phyloP scores from a whole-genome alignment of 1,140 invertebrate genomes.

The Polyergus mexicanus region DNA sequence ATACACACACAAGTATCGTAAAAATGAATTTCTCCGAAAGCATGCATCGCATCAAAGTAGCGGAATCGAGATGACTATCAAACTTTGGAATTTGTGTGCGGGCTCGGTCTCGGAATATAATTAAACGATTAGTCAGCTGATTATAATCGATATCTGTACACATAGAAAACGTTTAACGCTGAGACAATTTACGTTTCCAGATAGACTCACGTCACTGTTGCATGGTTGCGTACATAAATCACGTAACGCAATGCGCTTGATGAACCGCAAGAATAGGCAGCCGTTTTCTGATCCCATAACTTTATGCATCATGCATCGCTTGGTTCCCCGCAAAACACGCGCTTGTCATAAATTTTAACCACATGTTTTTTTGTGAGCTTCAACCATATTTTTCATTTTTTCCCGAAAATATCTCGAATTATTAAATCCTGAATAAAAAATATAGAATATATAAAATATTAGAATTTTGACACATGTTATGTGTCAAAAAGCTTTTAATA shows the following conservation, averaged over 20 bases:
- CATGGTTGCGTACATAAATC: slow-evolving; percentile 49
- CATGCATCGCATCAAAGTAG: neutral
- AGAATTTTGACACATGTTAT: neutral
- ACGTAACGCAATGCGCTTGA: slow-evolving; percentile 46
- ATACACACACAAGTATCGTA: neutral
- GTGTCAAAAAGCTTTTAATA: neutral
- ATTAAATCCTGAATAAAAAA: neutral
- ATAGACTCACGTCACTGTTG: slow-evolving; percentile 44
- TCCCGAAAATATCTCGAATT: neutral
- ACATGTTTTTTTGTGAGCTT: neutral
- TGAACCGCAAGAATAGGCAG: slow-evolving; percentile 42
- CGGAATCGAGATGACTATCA: slow-evolving; percentile 35
- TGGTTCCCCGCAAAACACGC: neutral
- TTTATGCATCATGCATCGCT: slow-evolving; percentile 46
- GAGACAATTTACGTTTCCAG: slow-evolving; percentile 32
- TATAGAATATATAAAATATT: neutral
- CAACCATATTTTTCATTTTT: neutral
- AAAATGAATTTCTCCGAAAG: slow-evolving; percentile 15
- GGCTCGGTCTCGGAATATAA: slow-evolving; percentile 19
- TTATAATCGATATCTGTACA: slow-evolving; percentile 10
- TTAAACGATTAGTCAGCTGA: slow-evolving; percentile 52
- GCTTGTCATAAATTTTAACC: neutral
- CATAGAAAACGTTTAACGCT: neutral
- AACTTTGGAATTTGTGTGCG: neutral
- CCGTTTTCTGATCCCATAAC: slow-evolving; percentile 53